phyloP scores from a whole-genome alignment of 2,797 vertebrate species.

The Thalassophryne amazonica region DNA sequence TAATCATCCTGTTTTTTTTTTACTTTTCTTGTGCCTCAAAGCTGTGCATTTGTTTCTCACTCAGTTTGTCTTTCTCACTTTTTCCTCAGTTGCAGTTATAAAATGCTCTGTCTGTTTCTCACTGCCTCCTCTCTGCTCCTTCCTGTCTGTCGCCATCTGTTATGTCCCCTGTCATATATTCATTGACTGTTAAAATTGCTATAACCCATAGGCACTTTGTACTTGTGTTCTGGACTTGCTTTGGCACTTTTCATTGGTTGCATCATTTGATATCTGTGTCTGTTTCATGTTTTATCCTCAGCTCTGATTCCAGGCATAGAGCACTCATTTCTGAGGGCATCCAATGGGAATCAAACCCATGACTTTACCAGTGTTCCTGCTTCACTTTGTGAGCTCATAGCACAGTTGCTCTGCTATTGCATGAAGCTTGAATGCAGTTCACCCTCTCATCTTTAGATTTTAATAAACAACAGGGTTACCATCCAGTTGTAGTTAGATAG shows the following conservation, averaged over 20 bases:
- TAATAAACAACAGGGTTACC: conserved; percentile 29
- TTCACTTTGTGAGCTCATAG: conserved; percentile 13
- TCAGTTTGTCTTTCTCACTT: conserved; percentile 33
- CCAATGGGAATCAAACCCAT: conserved; percentile 24
- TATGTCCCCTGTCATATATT: conserved; percentile 32
- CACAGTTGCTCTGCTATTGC: conserved; percentile 31
- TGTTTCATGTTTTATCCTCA: conserved; percentile 9
- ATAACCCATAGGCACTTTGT: conserved; percentile 24
- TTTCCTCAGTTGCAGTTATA: conserved; percentile 23
- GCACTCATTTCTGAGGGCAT: conserved; percentile 7
- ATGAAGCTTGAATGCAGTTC: conserved; percentile 1
- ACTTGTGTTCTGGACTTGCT: conserved; percentile 14
- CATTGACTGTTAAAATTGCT: conserved; percentile 30
- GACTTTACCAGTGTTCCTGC: conserved; percentile 18
- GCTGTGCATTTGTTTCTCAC: conserved; percentile 27
- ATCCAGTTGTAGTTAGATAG: conserved; percentile 9
- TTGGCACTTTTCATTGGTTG: conserved; percentile 28
- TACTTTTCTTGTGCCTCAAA: conserved; percentile 37
- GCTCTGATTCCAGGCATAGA: background rate
- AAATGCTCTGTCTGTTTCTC: conserved; percentile 29
- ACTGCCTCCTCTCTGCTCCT: conserved; percentile 24
- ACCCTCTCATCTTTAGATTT: conserved; percentile 11
- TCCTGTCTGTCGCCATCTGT: conserved; percentile 50
- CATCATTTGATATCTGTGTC: conserved; percentile 20
- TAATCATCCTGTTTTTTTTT: conserved; percentile 50